A percentile compares a stretch with the other conserved stretches of the same genome.
Evolutionary conservation across 2,888 invertebrate species (phyloP).

Genomic region (Melanchra persicariae): DNA sequence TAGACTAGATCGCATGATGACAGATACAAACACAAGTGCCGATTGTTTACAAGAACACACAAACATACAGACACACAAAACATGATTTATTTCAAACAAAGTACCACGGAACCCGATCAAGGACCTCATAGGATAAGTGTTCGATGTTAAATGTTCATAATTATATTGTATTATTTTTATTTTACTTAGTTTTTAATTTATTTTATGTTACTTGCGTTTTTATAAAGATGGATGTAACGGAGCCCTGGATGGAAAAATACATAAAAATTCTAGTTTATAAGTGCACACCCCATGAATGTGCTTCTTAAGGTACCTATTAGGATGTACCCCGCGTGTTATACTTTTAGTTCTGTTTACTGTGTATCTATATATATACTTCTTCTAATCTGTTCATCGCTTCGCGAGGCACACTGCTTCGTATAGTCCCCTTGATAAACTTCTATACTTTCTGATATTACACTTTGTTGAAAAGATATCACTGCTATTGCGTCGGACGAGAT

Average conservation of each 20-base stretch:
- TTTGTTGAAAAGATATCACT: slow-evolving; percentile 78
- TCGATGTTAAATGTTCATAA: slow-evolving; percentile 79
- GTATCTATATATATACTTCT: slow-evolving; percentile 78
- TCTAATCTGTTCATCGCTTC: slow-evolving; percentile 84
- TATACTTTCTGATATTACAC: slow-evolving; percentile 75
- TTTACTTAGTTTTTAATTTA: slow-evolving; percentile 63
- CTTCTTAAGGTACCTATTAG: slow-evolving; percentile 85
- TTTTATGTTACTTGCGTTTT: slow-evolving; percentile 72
- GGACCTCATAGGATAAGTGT: slow-evolving; percentile 76
- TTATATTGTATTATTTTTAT: slow-evolving; percentile 73
- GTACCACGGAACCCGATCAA: slow-evolving; percentile 62
- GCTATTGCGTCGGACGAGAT: slow-evolving; percentile 78
- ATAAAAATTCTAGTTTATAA: slow-evolving; percentile 80
- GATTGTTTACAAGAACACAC: slow-evolving; percentile 66
- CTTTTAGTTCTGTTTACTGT: slow-evolving; percentile 81
- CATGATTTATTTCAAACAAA: slow-evolving; percentile 65
- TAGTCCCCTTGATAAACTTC: slow-evolving; percentile 79
- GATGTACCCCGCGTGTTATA: slow-evolving; percentile 83
- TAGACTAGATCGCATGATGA: slow-evolving; percentile 85
- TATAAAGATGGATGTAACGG: slow-evolving; percentile 78
- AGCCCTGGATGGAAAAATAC: slow-evolving; percentile 86
- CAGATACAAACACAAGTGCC: slow-evolving; percentile 77
- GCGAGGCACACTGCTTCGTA: slow-evolving; percentile 88
- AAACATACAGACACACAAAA: slow-evolving; percentile 76
- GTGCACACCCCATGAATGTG: slow-evolving; percentile 90